Percentiles rank a stretch among this genome's conserved stretches.
Evolutionary conservation across 2,113 vertebrate species (phyloP).

Genomic region (Gambusia affinis): DNA sequence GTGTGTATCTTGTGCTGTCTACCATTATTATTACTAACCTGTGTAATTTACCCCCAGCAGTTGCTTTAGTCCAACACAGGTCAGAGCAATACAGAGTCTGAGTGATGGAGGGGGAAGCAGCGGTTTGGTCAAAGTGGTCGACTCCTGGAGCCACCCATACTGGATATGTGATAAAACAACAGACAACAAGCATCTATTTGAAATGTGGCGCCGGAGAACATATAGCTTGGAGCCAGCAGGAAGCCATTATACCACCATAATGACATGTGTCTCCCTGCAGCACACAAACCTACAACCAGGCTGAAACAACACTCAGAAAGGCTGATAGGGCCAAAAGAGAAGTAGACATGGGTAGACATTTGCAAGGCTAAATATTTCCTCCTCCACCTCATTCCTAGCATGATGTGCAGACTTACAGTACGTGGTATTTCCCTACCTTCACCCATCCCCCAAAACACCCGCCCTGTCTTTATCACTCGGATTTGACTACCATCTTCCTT

Average conservation of each 20-base stretch:
- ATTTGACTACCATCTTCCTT: conserved; percentile 62
- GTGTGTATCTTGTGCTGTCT: conserved; percentile 10
- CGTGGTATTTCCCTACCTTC: conserved; percentile 37
- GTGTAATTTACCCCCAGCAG: conserved; percentile 20
- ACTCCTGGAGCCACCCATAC: conserved; percentile 33
- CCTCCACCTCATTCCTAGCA: conserved; percentile 15
- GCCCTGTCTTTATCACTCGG: conserved; percentile 28
- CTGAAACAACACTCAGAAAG: conserved; percentile 11
- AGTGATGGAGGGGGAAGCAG: conserved; percentile 17
- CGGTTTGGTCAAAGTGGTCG: conserved; percentile 28
- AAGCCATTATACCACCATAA: conserved; percentile 31
- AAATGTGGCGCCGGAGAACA: conserved; percentile 51
- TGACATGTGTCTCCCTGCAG: conserved; percentile 55
- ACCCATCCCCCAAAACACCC: conserved; percentile 17
- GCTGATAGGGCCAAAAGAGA: conserved; percentile 45
- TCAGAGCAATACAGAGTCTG: conserved; percentile 36
- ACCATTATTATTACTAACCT: conserved; percentile 32
- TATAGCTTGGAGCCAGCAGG: conserved; percentile 51
- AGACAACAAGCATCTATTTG: conserved; percentile 57
- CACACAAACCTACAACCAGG: conserved; percentile 31
- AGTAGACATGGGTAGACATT: conserved; percentile 60
- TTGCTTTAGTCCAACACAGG: conserved; percentile 9
- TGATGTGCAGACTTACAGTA: conserved; percentile 25
- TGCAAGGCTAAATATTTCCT: conserved; percentile 45
- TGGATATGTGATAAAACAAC: conserved; percentile 57